Evolutionary conservation across 2,113 vertebrate species (phyloP).

Genomic region (Marmota monax): DNA sequence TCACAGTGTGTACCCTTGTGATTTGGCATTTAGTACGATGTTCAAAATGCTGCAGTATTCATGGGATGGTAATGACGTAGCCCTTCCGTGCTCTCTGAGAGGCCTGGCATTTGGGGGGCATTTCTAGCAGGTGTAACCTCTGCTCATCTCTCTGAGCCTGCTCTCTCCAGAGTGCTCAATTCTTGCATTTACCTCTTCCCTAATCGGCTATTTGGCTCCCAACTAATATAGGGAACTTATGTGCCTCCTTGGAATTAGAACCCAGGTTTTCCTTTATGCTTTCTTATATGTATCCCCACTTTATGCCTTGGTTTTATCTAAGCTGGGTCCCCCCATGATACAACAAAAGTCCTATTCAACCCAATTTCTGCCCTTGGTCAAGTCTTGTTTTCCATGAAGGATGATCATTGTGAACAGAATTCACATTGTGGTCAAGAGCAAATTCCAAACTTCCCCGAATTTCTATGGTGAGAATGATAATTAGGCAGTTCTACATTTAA

Average conservation of each 20-base stretch:
- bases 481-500: background rate
- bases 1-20: background rate
- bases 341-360: background rate
- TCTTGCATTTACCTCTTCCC: background rate
- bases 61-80: background rate
- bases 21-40: background rate
- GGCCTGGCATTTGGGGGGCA: background rate
- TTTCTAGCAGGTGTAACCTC: background rate
- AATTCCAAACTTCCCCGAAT: background rate
- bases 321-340: no score
- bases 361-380: background rate
- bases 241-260: background rate
- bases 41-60: background rate
- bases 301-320: background rate
- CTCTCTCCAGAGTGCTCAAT: background rate
- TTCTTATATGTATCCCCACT: background rate
- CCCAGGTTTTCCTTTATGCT: background rate
- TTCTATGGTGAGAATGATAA: background rate
- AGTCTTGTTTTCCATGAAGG: background rate
- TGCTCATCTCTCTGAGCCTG: background rate
- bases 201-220: background rate
- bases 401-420: fast-evolving
- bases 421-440: background rate
- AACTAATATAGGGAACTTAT: background rate
- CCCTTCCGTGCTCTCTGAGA: background rate